A percentile compares a stretch with the other conserved stretches of the same genome.
phyloP scores from a whole-genome alignment of 2,113 vertebrate genomes.

The Electrona antarctica region DNA sequence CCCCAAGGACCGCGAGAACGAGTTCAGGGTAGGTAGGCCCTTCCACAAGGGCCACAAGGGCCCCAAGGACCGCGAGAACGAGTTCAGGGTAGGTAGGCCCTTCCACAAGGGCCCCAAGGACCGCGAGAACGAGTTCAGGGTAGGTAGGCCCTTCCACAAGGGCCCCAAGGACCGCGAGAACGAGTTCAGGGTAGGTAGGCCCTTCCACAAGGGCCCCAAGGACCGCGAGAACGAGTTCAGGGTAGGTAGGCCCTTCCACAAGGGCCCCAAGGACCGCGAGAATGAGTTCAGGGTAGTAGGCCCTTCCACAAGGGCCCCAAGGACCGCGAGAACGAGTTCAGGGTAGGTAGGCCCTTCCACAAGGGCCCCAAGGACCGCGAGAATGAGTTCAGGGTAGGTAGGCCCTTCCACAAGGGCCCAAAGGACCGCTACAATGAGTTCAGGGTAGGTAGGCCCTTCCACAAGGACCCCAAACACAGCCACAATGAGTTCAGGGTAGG shows the following conservation, averaged over 20 bases:
- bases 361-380: slow-evolving; percentile 97
- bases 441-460: too few species aligned
- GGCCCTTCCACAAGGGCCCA: slow-evolving; percentile 51
- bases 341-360: slow-evolving; percentile 72
- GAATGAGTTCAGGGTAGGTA: slow-evolving; percentile 96
- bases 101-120: slow-evolving; percentile 97
- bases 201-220: slow-evolving; percentile 95
- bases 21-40: slow-evolving; percentile 96
- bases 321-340: too few species aligned
- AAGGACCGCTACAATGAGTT: slow-evolving; percentile 98
- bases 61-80: too few species aligned
- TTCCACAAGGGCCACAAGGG: too few species aligned
- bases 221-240: slow-evolving; percentile 99
- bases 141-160: slow-evolving; percentile 47
- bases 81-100: slow-evolving; percentile 61
- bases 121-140: slow-evolving; percentile 99
- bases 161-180: slow-evolving; percentile 92
- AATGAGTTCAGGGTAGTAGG: slow-evolving; percentile 98
- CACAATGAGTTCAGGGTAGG: slow-evolving; percentile 98
- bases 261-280: slow-evolving; percentile 96
- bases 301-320: too few species aligned
- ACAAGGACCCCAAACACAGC: slow-evolving; percentile 96
- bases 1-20: slow-evolving; percentile 96
- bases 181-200: slow-evolving; percentile 99
- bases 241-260: slow-evolving; percentile 96